A percentile compares a stretch with the other conserved stretches of the same genome.
These are phyloP conservation scores for Rhabdomys pumilio DNA, from an alignment of 2,797 vertebrate genomes.

Conservation along the genomic window DNA sequence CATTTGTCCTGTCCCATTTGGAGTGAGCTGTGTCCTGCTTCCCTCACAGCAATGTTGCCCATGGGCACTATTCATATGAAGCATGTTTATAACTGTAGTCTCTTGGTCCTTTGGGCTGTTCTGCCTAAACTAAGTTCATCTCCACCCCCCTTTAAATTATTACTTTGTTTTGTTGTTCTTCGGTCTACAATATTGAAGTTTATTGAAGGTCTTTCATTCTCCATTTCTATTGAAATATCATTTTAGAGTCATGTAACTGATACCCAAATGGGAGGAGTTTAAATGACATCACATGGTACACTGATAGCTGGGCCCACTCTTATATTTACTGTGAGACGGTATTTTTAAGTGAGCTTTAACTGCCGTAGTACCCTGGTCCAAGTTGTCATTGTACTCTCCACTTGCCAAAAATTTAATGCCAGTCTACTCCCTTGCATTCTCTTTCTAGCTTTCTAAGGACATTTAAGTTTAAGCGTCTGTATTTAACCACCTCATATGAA, in stretches of 20 bases:
- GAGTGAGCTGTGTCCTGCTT: neutral
- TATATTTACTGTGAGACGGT: neutral
- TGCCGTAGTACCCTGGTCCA: neutral
- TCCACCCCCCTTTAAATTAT: neutral
- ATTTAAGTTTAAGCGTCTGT: neutral
- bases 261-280: neutral
- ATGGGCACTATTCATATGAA: neutral
- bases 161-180: conserved; percentile 7
- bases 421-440: neutral
- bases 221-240: conserved; percentile 6
- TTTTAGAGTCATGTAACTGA: neutral
- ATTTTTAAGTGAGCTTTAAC: neutral
- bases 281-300: neutral
- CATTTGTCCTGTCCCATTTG: neutral
- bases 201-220: conserved; percentile 22
- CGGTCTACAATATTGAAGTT: neutral
- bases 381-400: neutral
- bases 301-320: neutral
- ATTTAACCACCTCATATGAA: neutral
- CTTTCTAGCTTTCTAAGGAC: neutral
- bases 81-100: conserved; percentile 18
- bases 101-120: neutral
- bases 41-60: neutral
- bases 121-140: neutral
- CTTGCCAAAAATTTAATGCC: neutral